Conservation (phyloP, 2,113 vertebrate genomes). For the Xenotilapia longispinis region DNA sequence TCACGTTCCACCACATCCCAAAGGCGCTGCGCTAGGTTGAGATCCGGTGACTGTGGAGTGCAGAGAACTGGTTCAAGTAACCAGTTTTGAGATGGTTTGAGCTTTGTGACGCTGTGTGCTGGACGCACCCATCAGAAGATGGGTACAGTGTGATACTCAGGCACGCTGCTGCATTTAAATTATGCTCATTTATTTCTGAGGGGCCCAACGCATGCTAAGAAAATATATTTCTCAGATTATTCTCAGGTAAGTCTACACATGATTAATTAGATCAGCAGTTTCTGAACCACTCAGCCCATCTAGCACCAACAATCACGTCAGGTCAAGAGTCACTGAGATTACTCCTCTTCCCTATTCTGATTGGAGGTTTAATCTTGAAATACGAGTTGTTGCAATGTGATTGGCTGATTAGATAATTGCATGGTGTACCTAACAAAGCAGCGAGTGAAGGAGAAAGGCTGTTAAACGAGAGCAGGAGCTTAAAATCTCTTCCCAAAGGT, state of each 20-base stretch:
- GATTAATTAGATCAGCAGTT: not conserved
- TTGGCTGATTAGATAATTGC: not conserved
- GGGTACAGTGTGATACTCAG: not conserved
- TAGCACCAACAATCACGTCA: not conserved
- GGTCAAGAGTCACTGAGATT: not conserved
- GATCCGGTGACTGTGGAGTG: not conserved
- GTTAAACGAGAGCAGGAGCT: not conserved
- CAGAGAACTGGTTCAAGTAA: not conserved
- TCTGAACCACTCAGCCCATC: not conserved
- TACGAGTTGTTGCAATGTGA: rapidly evolving
- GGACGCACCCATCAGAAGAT: not conserved
- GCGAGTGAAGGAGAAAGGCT: not conserved
- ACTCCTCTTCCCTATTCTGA: not conserved
- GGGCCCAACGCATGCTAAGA: not conserved
- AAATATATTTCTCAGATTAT: not conserved
- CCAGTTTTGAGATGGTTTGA: not conserved
- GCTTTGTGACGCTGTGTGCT: not conserved
- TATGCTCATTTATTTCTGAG: not conserved
- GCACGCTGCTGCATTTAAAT: not conserved
- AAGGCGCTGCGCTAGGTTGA: rapidly evolving
- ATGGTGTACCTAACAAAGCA: not conserved
- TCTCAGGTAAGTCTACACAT: rapidly evolving
- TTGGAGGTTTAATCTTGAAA: not conserved
- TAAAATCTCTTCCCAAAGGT: not conserved
- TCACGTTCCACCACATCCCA: not conserved